phyloP scores from a whole-genome alignment of 1,140 invertebrate species.

The Agrypnia vestita region DNA sequence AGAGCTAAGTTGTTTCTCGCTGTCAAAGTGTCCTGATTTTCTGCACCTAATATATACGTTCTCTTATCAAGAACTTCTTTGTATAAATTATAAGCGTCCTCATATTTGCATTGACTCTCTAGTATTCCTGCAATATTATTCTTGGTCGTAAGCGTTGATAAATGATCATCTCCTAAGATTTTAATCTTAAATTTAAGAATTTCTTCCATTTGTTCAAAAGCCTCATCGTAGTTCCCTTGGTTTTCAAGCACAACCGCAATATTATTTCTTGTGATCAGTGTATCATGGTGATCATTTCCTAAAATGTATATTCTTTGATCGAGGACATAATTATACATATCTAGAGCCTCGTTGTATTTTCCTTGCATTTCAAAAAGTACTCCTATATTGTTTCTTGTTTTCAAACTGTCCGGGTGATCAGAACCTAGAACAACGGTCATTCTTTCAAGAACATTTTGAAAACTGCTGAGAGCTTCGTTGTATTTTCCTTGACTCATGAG shows the following conservation, averaged over 20 bases:
- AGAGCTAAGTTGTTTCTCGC: background rate
- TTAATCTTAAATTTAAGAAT: background rate
- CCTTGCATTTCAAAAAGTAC: background rate
- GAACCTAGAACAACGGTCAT: background rate
- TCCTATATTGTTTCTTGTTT: background rate
- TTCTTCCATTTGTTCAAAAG: background rate
- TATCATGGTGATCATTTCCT: background rate
- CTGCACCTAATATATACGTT: background rate
- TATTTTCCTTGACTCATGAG: background rate
- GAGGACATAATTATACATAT: background rate
- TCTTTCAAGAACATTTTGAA: background rate
- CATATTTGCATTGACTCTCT: background rate
- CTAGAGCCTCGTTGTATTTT: background rate
- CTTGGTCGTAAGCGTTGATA: background rate
- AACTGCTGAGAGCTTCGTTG: background rate
- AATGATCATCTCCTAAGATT: background rate
- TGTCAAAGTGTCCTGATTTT: background rate
- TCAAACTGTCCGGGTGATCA: background rate
- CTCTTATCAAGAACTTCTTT: background rate
- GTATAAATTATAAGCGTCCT: background rate
- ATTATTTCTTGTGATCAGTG: background rate
- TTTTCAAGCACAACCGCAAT: background rate
- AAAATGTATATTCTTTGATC: background rate
- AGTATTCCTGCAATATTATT: background rate
- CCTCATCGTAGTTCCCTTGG: background rate